Base-by-base conservation (phyloP, 37 sponge, comb jelly and placozoan species). In the Chondrosia reniformis region DNA sequence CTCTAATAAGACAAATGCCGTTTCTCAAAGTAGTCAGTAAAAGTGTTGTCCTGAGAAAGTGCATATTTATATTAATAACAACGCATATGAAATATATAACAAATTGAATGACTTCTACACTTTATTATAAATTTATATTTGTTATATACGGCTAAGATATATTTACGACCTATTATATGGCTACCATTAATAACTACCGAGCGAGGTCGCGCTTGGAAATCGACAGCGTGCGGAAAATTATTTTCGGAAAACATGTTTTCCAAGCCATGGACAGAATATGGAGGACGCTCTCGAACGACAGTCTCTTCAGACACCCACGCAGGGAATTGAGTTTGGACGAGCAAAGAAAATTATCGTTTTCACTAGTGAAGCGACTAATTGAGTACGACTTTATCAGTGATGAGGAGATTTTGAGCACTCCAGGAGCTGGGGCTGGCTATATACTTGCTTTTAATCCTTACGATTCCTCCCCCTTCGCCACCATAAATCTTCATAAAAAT, bases 341-440 rank as follows among this genome's bases (percentile, higher is more conserved):
- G 27, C 27, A 78, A 64, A 61, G 80, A 37, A 63, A 76, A 37
- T 33, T 92, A 52, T 57, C 80, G 2, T 83, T 83, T 73, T 82
- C 33, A 65, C 27, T 86, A 55, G 54, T 55, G 21, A 84, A 88
- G 59, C 59, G 89, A 7, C 58, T 92, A 9, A 22, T 55, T 1
- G 93, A 88, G 55, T 88, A 92, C 59, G 73, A 81, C 36, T 88
- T 92, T 55, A 15, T 84, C 36, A 22, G 71, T 12, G 28, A 72
- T 2, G 76, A 82, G 6, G 80, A 67, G 25, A 19, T 82, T 15
- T 1, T 81, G 36, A 78, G 33, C 22, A 31, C 28, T 57, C 92
- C 92, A 1, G 4, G 19, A 9, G 58, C 56, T 36, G 43, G 21
- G 40, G 2, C 30, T 3, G 87, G 56, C 19, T 45, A 81, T 9